phyloP scores from a whole-genome alignment of 2,113 vertebrate genomes.

The Cranoglanis bouderius region DNA sequence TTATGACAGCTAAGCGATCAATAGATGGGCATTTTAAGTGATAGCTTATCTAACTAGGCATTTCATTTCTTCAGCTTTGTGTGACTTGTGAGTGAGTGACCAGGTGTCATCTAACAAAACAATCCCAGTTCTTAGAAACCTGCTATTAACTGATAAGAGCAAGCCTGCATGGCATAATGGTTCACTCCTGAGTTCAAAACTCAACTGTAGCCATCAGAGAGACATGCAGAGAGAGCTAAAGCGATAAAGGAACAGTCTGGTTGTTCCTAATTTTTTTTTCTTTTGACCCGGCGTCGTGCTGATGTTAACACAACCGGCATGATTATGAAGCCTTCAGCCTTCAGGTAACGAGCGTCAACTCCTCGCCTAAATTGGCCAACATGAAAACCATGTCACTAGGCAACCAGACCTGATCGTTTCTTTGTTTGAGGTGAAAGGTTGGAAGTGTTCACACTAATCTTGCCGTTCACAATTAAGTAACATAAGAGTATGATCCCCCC shows the following conservation, averaged over 20 bases:
- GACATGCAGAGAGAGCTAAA: constrained; percentile 51
- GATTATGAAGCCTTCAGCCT: constrained; percentile 48
- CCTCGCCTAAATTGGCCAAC: constrained; percentile 59
- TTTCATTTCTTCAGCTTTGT: constrained; percentile 50
- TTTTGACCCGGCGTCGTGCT: background rate
- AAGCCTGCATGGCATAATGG: constrained; percentile 67
- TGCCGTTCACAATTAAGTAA: constrained; percentile 88
- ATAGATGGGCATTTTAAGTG: constrained; percentile 48
- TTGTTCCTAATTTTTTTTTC: background rate
- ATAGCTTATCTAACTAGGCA: constrained; percentile 58
- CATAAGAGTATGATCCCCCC: constrained; percentile 67
- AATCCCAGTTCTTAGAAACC: constrained; percentile 72
- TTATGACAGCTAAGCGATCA: constrained; percentile 58
- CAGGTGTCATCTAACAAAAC: constrained; percentile 76
- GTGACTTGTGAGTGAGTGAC: constrained; percentile 59
- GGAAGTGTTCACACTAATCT: constrained; percentile 90
- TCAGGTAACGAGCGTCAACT: constrained; percentile 45
- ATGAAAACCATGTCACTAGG: constrained; percentile 79
- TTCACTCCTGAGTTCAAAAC: constrained; percentile 68
- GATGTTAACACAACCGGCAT: background rate
- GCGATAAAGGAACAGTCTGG: background rate
- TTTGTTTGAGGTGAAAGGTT: constrained; percentile 93
- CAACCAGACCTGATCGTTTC: constrained; percentile 87
- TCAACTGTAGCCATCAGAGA: constrained; percentile 43
- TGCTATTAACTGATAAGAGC: constrained; percentile 77